phyloP scores from a whole-genome alignment of 2,113 vertebrate species.

The Triplophysa tibetana region DNA sequence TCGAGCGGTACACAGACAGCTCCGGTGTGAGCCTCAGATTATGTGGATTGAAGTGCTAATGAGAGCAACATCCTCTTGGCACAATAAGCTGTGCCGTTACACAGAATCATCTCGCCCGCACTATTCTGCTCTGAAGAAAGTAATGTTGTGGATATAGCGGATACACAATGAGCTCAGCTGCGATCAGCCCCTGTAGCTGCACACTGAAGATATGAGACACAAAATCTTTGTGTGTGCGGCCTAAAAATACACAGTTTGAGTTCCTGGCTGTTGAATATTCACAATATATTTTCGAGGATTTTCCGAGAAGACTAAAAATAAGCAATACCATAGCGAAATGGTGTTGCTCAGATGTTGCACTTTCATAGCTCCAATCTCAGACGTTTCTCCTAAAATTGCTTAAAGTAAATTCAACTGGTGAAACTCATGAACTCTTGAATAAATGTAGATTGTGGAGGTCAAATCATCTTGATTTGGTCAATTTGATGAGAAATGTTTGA shows the following conservation, averaged over 20 bases:
- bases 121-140: constrained; percentile 11
- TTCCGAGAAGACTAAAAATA: too few species aligned
- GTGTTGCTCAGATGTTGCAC: too few species aligned
- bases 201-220: constrained; percentile 15
- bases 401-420: too few species aligned
- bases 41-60: constrained; percentile 43
- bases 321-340: too few species aligned
- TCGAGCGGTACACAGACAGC: neutral
- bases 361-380: too few species aligned
- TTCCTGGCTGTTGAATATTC: neutral
- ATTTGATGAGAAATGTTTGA: too few species aligned
- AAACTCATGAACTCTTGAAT: too few species aligned
- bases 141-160: neutral
- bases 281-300: neutral
- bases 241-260: neutral
- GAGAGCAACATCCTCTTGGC: constrained; percentile 20
- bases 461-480: too few species aligned
- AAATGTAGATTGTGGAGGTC: too few species aligned
- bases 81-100: neutral
- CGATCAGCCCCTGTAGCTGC: neutral
- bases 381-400: too few species aligned
- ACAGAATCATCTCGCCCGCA: neutral
- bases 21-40: constrained; percentile 19
- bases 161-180: constrained; percentile 1
- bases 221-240: neutral